Evolutionary conservation across 2,888 invertebrate genomes (phyloP).

Genomic region (Euproctis similis): DNA sequence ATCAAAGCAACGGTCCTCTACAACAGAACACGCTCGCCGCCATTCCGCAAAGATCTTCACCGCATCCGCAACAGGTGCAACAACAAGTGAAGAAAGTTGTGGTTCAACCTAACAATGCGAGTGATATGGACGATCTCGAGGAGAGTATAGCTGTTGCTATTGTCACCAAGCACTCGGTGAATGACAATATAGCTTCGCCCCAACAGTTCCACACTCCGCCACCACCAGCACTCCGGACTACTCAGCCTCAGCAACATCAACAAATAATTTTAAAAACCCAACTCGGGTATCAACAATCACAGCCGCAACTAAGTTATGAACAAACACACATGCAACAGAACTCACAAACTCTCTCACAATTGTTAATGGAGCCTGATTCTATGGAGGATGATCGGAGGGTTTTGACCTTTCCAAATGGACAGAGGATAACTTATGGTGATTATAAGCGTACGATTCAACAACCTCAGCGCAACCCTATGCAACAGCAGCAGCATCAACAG

Average conservation of each 20-base stretch:
- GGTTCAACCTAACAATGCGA: conserved; percentile 64
- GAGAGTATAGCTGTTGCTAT: conserved; percentile 73
- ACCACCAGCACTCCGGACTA: conserved; percentile 36
- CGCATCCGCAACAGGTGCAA: conserved; percentile 31
- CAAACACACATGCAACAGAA: conserved; percentile 43
- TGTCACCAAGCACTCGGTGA: conserved; percentile 53
- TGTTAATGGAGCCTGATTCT: conserved; percentile 51
- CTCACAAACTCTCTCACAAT: conserved; percentile 42
- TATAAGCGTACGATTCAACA: conserved; percentile 53
- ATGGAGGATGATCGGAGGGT: conserved; percentile 59
- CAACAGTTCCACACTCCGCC: conserved; percentile 45
- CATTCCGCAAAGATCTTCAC: conserved; percentile 40
- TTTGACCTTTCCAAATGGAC: conserved; percentile 55
- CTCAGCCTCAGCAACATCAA: conserved; percentile 23
- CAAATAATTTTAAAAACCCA: conserved; percentile 44
- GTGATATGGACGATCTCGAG: conserved; percentile 70
- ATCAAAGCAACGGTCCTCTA: conserved; percentile 48
- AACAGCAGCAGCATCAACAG: conserved; percentile 44
- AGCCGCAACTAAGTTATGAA: conserved; percentile 42
- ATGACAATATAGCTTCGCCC: conserved; percentile 35
- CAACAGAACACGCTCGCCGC: conserved; percentile 37
- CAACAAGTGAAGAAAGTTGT: conserved; percentile 52
- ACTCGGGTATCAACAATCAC: conserved; percentile 41
- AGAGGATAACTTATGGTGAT: conserved; percentile 62
- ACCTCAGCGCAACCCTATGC: conserved; percentile 40